Percentiles rank a stretch among this genome's conserved stretches.
Conservation (phyloP, 2,888 invertebrate genomes). For the Ochropleura leucogaster region DNA sequence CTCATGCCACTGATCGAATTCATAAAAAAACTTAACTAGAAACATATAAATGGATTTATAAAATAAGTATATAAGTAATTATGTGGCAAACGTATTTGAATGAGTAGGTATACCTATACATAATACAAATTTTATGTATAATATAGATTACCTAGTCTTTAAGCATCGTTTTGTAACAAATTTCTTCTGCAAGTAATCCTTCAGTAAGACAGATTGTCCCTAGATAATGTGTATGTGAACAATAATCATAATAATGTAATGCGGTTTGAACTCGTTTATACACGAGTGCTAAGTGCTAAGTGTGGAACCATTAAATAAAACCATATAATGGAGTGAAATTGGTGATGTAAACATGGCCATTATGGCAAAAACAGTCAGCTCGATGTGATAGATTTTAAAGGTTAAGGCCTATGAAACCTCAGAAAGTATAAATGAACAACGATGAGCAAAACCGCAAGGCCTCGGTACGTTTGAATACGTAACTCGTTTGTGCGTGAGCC, state of each 20-base stretch:
- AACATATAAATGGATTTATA: conserved; percentile 30
- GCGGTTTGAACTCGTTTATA: conserved; percentile 5
- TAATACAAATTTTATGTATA: background rate
- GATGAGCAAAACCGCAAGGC: conserved; percentile 19
- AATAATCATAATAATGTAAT: background rate
- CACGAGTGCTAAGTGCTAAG: background rate
- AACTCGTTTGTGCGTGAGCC: conserved; percentile 47
- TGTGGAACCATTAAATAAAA: conserved; percentile 20
- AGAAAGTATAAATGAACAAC: conserved; percentile 13
- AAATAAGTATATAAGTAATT: background rate
- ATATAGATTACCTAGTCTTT: background rate
- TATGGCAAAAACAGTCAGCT: conserved; percentile 4
- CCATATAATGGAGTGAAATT: conserved; percentile 19
- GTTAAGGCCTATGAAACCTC: background rate
- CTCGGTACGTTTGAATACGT: conserved; percentile 39
- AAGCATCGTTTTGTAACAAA: background rate
- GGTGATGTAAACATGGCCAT: conserved; percentile 19
- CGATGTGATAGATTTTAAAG: conserved; percentile 4
- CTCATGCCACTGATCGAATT: conserved; percentile 55
- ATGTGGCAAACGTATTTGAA: background rate
- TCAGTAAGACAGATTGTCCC: background rate
- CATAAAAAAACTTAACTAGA: conserved; percentile 44
- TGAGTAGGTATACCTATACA: background rate
- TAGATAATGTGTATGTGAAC: conserved; percentile 3
- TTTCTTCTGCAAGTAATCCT: background rate